Evolutionary conservation across 2,113 vertebrate genomes (phyloP).

Genomic region (Reinhardtius hippoglossoides): DNA sequence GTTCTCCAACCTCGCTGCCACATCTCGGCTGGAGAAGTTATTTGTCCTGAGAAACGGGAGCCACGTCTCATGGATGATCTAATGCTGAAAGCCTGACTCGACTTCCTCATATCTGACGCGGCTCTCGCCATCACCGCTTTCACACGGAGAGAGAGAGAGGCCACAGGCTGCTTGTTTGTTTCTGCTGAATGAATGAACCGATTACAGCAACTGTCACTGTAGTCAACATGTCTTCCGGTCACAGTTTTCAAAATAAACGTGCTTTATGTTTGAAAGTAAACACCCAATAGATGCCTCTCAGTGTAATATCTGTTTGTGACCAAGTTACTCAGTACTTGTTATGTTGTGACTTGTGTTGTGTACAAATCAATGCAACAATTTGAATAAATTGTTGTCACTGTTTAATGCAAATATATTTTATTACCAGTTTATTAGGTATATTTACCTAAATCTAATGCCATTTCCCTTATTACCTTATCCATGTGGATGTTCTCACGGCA

Average conservation of each 20-base stretch:
- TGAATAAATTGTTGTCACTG: not conserved
- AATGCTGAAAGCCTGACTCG: conserved; percentile 2
- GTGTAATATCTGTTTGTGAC: not conserved
- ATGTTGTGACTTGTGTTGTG: not conserved
- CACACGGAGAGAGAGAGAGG: not conserved
- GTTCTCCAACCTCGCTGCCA: not conserved
- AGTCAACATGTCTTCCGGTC: conserved; percentile 24
- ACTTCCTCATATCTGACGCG: conserved; percentile 43
- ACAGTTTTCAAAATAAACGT: conserved; percentile 60
- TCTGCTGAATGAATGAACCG: conserved; percentile 64
- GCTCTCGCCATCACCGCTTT: not conserved
- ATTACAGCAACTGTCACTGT: conserved; percentile 11
- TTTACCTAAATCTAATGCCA: too few relatives aligned
- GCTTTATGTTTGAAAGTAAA: not conserved
- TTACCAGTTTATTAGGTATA: too few relatives aligned
- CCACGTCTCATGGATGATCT: conserved; percentile 68
- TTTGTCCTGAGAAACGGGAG: conserved; percentile 37
- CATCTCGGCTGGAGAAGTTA: conserved; percentile 36
- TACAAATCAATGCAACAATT: not conserved
- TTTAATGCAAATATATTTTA: too few relatives aligned
- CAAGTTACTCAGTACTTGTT: not conserved
- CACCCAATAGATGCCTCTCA: not conserved
- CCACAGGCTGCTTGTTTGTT: not conserved
- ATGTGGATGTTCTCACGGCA: not conserved
- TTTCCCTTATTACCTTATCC: too few relatives aligned